phyloP scores from a whole-genome alignment of 2,113 vertebrate species.

The Phalacrocorax aristotelis region DNA sequence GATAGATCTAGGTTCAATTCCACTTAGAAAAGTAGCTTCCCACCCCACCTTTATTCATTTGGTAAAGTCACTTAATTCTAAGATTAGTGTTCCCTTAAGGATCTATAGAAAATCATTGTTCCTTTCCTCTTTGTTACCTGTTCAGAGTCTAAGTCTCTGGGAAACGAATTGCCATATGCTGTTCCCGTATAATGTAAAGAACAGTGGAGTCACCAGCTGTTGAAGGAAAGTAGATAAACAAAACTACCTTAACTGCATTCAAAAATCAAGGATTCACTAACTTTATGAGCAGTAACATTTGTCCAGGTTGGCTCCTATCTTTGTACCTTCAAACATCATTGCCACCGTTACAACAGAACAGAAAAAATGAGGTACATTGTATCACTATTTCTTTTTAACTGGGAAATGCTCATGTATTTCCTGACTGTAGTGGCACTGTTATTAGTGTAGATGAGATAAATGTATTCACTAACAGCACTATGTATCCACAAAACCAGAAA shows the following conservation, averaged over 20 bases:
- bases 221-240: not conserved
- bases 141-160: not conserved
- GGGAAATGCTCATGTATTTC: not conserved
- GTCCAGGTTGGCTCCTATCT: not conserved
- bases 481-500: not conserved
- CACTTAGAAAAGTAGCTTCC: not conserved
- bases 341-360: not conserved
- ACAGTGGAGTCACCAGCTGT: not conserved
- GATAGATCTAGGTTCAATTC: not conserved
- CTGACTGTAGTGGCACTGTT: no score
- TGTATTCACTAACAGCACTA: not conserved
- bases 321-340: not conserved
- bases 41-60: not conserved
- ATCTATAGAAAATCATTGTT: not conserved
- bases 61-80: not conserved
- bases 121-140: not conserved
- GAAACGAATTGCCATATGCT: not conserved
- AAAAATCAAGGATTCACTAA: not conserved
- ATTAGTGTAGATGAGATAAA: not conserved
- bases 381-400: not conserved
- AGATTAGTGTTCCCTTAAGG: not conserved
- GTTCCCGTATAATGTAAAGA: not conserved
- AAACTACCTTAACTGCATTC: not conserved
- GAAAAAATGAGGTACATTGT: not conserved
- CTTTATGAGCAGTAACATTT: not conserved